Conservation (phyloP, 2,797 vertebrate species). For the Karalla daura region DNA sequence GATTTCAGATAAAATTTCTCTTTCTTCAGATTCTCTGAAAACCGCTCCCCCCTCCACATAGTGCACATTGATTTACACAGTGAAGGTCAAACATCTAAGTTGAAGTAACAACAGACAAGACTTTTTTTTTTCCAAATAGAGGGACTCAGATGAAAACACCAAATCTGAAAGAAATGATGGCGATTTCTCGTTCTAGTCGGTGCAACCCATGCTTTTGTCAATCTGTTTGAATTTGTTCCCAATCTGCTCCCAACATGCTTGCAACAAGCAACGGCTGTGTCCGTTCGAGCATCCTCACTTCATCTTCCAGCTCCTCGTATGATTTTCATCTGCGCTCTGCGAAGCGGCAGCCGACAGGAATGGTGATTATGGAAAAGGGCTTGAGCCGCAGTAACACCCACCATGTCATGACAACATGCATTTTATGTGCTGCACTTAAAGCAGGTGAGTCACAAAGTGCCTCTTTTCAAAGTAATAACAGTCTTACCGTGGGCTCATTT, state of each 20-base stretch:
- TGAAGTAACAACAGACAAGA: constrained; percentile 1
- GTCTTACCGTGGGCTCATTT: constrained; percentile 17
- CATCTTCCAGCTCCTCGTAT: background rate
- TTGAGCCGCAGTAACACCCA: constrained; percentile 26
- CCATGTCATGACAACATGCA: constrained; percentile 50
- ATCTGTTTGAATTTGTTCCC: background rate
- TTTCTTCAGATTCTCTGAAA: constrained; percentile 1
- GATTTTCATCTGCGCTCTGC: background rate
- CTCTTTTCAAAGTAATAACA: constrained; percentile 32
- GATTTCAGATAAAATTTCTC: too few relatives aligned
- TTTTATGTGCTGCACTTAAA: constrained; percentile 55
- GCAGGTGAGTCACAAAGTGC: constrained; percentile 61
- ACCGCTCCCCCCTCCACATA: background rate
- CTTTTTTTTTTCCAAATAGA: background rate
- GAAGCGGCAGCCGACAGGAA: constrained; percentile 6
- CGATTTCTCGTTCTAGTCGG: background rate
- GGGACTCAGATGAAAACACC: background rate
- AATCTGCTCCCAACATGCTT: background rate
- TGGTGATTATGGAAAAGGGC: constrained; percentile 25
- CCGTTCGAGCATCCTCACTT: constrained; percentile 7
- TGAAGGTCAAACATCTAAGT: background rate
- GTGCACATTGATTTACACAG: background rate
- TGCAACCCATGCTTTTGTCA: background rate
- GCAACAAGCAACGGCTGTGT: background rate
- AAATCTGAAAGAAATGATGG: background rate